Percentiles rank a stretch among this genome's conserved stretches.
Conservation (phyloP, 1,140 invertebrate species). For the Diploscapter pachys region DNA sequence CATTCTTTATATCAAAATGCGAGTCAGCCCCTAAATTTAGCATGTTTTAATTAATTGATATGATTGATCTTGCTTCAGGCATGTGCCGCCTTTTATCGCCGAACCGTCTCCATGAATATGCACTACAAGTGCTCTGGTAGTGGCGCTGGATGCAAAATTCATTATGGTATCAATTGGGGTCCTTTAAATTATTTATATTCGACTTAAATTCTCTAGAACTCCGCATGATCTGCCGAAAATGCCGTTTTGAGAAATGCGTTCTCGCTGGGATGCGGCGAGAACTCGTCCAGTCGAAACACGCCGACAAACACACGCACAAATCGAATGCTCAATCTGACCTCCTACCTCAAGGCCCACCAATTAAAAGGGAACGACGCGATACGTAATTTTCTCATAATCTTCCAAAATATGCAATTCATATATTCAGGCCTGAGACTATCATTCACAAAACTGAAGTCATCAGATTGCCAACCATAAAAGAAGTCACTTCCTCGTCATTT, state of each 20-base stretch:
- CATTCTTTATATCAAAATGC: background rate
- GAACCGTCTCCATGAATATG: conserved; percentile 39
- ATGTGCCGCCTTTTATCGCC: conserved; percentile 37
- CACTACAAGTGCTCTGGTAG: conserved; percentile 30
- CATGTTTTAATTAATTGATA: background rate
- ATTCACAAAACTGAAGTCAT: background rate
- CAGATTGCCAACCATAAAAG: too few relatives aligned
- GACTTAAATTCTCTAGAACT: conserved; percentile 16
- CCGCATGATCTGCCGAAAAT: conserved; percentile 35
- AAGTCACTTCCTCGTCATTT: conserved; percentile 4
- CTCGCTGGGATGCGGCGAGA: conserved; percentile 34
- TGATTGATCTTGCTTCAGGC: conserved; percentile 19
- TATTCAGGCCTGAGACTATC: background rate
- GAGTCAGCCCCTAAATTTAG: background rate
- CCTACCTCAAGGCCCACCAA: too few relatives aligned
- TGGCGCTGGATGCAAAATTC: conserved; percentile 19
- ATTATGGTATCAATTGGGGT: conserved; percentile 19
- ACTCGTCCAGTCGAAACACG: background rate
- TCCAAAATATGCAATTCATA: background rate
- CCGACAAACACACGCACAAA: too few relatives aligned
- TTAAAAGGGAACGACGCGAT: too few relatives aligned
- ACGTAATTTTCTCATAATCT: background rate
- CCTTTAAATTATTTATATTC: conserved; percentile 5
- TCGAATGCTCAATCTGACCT: too few relatives aligned
- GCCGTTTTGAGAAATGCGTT: conserved; percentile 36